These are phyloP conservation scores for Euwallacea fornicatus DNA, from an alignment of 1,140 invertebrate genomes.

Conservation along the genomic window DNA sequence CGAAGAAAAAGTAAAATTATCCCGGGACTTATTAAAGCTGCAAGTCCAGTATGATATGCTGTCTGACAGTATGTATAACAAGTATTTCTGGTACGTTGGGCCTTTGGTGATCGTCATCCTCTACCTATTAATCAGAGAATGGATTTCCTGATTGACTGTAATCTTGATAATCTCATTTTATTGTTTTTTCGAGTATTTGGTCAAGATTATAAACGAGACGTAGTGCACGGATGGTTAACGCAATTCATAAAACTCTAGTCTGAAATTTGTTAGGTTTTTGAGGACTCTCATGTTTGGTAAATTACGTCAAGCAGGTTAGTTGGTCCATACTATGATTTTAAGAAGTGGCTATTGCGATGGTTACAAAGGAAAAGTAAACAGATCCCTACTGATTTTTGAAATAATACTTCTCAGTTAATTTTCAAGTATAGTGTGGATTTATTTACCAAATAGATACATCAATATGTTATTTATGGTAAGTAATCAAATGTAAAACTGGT, in stretches of 20 bases:
- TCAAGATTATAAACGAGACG: constrained; percentile 47
- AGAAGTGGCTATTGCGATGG: neutral
- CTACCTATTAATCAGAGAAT: constrained; percentile 50
- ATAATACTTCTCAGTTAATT: no score
- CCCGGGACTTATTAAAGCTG: constrained; percentile 50
- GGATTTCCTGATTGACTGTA: constrained; percentile 53
- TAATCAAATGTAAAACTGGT: no score
- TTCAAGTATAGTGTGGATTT: no score
- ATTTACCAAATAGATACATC: no score
- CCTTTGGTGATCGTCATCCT: constrained; percentile 50
- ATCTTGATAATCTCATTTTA: constrained; percentile 51
- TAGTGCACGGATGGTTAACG: neutral
- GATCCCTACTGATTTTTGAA: no score
- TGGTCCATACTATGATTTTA: neutral
- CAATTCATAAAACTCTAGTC: neutral
- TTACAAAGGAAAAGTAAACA: no score
- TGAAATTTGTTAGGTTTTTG: constrained; percentile 2
- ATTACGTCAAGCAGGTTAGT: neutral
- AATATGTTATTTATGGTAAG: no score
- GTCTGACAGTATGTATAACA: constrained; percentile 49
- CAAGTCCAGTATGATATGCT: constrained; percentile 47
- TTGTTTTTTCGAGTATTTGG: constrained; percentile 49
- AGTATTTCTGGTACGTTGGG: constrained; percentile 51
- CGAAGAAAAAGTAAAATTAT: constrained; percentile 56
- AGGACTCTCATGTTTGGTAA: neutral